Conservation (phyloP, 2,888 invertebrate species). For the Drosophila mercatorum region DNA sequence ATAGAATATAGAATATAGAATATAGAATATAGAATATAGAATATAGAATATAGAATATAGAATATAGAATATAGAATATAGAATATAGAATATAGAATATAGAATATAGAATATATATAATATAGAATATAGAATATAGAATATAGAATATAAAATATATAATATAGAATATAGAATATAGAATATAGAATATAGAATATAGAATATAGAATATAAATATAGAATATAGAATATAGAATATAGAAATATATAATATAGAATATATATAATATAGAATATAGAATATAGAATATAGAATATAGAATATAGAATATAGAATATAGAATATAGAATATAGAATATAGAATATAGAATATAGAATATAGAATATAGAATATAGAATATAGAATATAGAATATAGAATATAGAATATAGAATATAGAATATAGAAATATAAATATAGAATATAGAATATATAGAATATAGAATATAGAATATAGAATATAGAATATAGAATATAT, state of each 20-base stretch:
- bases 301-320: neutral
- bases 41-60: conserved; percentile 1
- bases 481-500: conserved; percentile 1
- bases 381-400: neutral
- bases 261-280: neutral
- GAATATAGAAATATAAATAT: neutral
- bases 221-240: neutral
- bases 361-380: conserved; percentile 1
- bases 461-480: conserved; percentile 1
- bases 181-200: neutral
- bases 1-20: conserved; percentile 1
- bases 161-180: neutral
- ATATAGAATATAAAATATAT: conserved; percentile 4
- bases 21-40: conserved; percentile 1
- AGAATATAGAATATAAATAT: conserved; percentile 1
- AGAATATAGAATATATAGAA: conserved; percentile 2
- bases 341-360: neutral
- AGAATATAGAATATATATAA: conserved; percentile 7
- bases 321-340: conserved; percentile 1
- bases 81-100: neutral
- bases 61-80: conserved; percentile 1
- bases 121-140: conserved; percentile 1
- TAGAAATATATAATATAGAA: conserved; percentile 1
- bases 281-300: conserved; percentile 1
- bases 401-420: neutral